phyloP scores from a whole-genome alignment of 1,140 invertebrate genomes.

The Drepana arcuata region DNA sequence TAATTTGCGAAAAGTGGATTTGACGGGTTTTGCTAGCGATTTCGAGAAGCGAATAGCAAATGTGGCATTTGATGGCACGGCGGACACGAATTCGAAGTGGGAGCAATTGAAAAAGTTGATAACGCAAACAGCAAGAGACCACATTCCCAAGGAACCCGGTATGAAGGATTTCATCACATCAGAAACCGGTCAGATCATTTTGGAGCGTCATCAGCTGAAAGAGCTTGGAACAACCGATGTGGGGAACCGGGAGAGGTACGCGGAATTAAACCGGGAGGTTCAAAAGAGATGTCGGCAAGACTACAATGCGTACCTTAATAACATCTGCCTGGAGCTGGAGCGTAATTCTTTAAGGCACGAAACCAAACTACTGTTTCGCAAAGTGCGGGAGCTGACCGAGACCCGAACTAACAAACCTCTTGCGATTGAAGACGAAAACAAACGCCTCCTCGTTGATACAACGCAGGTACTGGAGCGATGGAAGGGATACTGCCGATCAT shows the following conservation, averaged over 20 bases:
- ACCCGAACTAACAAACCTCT: constrained; percentile 3
- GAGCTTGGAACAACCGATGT: no score
- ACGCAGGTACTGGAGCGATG: constrained; percentile 6
- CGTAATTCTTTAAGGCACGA: constrained; percentile 3
- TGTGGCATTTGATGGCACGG: not conserved
- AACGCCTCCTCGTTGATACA: constrained; percentile 3
- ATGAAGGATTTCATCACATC: no score
- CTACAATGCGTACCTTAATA: constrained; percentile 3
- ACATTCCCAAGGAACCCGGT: no score
- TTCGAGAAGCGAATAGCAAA: not conserved
- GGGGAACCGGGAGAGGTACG: no score
- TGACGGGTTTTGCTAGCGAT: not conserved
- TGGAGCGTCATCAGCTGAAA: not conserved
- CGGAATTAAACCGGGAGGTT: no score
- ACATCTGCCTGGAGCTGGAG: constrained; percentile 10
- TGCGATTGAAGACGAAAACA: constrained; percentile 7
- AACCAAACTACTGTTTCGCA: constrained; percentile 5
- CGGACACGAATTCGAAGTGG: no score
- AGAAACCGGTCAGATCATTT: not conserved
- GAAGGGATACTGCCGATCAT: constrained; percentile 7
- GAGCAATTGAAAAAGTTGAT: not conserved
- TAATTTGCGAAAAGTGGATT: not conserved
- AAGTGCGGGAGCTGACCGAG: constrained; percentile 5
- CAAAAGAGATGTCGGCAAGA: not conserved
- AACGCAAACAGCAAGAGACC: not conserved